Evolutionary conservation across 2,797 vertebrate genomes (phyloP).

Genomic region (Mareca penelope): DNA sequence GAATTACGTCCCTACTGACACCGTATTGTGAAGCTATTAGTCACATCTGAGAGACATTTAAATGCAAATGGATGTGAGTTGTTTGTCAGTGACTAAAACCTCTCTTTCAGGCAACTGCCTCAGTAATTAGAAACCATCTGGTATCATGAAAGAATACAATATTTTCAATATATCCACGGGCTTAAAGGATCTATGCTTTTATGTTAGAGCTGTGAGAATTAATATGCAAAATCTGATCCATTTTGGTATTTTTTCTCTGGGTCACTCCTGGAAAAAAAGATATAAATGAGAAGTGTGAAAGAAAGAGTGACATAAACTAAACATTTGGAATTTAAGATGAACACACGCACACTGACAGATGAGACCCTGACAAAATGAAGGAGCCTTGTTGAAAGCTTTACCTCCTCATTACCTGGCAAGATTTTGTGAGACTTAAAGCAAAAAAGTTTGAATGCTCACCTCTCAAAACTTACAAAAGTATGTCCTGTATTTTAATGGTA

Average conservation of each 20-base stretch:
- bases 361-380: background rate
- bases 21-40: background rate
- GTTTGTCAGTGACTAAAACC: slow-evolving; percentile 39
- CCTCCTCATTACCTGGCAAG: background rate
- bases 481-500: background rate
- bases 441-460: background rate
- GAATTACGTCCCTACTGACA: background rate
- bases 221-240: background rate
- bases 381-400: background rate
- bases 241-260: background rate
- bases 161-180: background rate
- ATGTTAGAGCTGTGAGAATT: background rate
- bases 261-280: background rate
- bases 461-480: background rate
- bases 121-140: slow-evolving; percentile 68
- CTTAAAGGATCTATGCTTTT: slow-evolving; percentile 12
- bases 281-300: background rate
- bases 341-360: background rate
- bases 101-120: background rate
- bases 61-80: slow-evolving; percentile 38
- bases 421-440: background rate
- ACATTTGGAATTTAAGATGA: background rate
- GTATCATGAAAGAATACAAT: background rate
- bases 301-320: background rate
- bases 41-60: slow-evolving; percentile 45